These are phyloP conservation scores for Tenthredo amoena DNA, from an alignment of 2,888 invertebrate species.

Conservation along the genomic window DNA sequence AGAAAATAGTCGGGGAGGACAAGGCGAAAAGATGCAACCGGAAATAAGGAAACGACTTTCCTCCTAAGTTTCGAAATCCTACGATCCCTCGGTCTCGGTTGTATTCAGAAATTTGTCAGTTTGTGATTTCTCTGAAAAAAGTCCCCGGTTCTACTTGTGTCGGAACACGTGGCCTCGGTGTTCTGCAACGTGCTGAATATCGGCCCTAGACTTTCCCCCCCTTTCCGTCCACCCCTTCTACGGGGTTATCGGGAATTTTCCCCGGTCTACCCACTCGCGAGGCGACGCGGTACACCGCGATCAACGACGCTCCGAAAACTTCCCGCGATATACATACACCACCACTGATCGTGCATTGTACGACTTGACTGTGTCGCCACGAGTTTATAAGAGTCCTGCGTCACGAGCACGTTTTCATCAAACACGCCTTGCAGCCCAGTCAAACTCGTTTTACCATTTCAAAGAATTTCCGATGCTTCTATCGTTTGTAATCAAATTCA, in stretches of 20 bases:
- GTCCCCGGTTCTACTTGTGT: background rate
- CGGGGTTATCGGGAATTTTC: background rate
- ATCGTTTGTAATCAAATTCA: background rate
- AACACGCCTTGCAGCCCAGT: background rate
- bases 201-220: conserved; percentile 8
- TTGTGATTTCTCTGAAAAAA: background rate
- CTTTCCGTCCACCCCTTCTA: background rate
- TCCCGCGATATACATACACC: background rate
- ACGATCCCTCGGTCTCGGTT: too few species aligned
- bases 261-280: conserved; percentile 29
- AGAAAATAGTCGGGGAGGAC: too few species aligned
- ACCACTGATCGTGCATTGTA: conserved; percentile 8
- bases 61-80: too few species aligned
- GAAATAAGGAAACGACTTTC: too few species aligned
- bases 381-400: conserved; percentile 12
- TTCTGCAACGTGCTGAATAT: conserved; percentile 35
- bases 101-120: too few species aligned
- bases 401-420: conserved; percentile 35
- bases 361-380: conserved; percentile 1
- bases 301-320: conserved; percentile 13
- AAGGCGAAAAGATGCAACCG: too few species aligned
- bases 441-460: background rate
- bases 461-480: background rate
- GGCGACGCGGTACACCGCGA: background rate
- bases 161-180: conserved; percentile 6